A percentile compares a stretch with the other conserved stretches of the same genome.
phyloP scores from a whole-genome alignment of 2,888 invertebrate genomes.

The Prenolepis imparis region DNA sequence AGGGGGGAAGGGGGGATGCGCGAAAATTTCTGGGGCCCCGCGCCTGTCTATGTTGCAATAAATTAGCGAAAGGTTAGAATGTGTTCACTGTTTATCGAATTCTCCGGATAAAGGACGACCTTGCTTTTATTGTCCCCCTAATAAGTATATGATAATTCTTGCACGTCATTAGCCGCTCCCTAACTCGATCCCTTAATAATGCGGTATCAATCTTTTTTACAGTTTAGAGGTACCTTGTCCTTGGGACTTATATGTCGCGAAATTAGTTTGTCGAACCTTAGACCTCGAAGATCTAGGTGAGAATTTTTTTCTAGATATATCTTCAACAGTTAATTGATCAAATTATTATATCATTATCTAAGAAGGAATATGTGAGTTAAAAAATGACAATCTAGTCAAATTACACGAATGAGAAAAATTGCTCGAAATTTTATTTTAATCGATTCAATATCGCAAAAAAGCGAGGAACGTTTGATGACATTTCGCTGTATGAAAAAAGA shows the following conservation, averaged over 20 bases:
- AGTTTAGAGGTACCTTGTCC: conserved; percentile 19
- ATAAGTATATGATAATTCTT: conserved; percentile 47
- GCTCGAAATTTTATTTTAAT: conserved; percentile 4
- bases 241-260: neutral
- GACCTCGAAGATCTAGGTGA: neutral
- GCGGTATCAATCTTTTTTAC: conserved; percentile 38
- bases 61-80: conserved; percentile 69
- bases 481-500: conserved; percentile 22
- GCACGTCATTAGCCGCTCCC: conserved; percentile 20
- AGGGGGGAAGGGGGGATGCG: conserved; percentile 54
- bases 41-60: conserved; percentile 63
- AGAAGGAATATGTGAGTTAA: neutral
- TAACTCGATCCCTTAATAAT: conserved; percentile 30
- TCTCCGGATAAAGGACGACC: conserved; percentile 32
- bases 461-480: neutral
- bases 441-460: neutral
- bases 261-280: neutral
- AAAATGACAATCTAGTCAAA: neutral
- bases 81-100: conserved; percentile 58
- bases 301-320: neutral
- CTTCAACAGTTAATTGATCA: neutral
- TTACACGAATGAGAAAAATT: neutral
- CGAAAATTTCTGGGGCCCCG: conserved; percentile 68
- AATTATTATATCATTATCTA: neutral
- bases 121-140: conserved; percentile 30